Base-by-base conservation (phyloP, 2,888 invertebrate species). In the Laspeyria flexula region DNA sequence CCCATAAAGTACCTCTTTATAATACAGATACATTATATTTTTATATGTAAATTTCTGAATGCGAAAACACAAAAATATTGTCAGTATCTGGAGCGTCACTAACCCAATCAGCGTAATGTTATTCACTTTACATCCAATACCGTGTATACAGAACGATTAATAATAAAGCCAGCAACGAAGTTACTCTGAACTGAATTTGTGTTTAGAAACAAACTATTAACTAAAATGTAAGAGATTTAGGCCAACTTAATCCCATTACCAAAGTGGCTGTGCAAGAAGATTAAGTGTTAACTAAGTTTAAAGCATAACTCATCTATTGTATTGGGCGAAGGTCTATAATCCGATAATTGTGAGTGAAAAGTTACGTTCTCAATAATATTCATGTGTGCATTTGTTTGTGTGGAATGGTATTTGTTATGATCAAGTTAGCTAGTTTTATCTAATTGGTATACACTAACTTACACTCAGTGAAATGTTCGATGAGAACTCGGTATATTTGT, bases 221-320 rank as follows among this genome's bases (percentile, higher is more conserved):
- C 68, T 73, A 66, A 74, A 78, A 76, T 73, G 56, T 64, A 61
- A 25, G 67, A 53, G 49, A 60, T 64, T 60, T 38, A 15, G 46
- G 43, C 29, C 41, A 47, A 55, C 62, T 45, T 82, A 79, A 82
- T 79, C 79, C 73, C 37, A 59, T 58, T 68, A 66, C 63, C 64
- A 69, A 73, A 80, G 71, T 74, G 71, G 70, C 68, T 75, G 59
- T 52, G 62, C 46, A 50, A 47, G 54, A 73, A 75, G 75, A 77
- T 81, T 77, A 80, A 68, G 65, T 65, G 71, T 69, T 65, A 71
- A 75, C 71, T 75, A 67, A 57, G 71, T 69, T 75, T 59, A 57
- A 69, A 70, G 65, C 55, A 55, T 62, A 62, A 58, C 47, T 54
- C 46, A 46, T 61, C 53, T 63, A 63, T 60, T 65, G 58, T 66